Evolutionary conservation across 2,888 invertebrate genomes (phyloP).

Genomic region (Pilophorus perplexus): DNA sequence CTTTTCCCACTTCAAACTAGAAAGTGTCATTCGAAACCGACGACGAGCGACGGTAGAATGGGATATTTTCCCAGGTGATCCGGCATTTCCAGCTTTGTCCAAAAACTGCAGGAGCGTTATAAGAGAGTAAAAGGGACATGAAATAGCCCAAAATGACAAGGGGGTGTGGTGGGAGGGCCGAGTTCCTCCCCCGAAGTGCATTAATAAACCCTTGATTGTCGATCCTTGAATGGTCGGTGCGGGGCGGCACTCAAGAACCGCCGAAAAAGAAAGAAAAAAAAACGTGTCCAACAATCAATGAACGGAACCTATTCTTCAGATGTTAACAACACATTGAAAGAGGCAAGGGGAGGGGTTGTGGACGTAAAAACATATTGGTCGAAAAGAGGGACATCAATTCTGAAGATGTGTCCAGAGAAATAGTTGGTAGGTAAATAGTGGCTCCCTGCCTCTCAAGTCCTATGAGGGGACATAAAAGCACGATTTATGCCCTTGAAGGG

Average conservation of each 20-base stretch:
- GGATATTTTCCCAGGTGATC: slow-evolving; percentile 8
- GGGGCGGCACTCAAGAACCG: not conserved
- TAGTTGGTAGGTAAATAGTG: slow-evolving; percentile 16
- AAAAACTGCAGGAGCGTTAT: no score
- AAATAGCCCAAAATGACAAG: not conserved
- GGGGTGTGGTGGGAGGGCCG: slow-evolving; percentile 1
- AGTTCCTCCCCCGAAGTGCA: slow-evolving; percentile 5
- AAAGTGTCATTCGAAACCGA: no score
- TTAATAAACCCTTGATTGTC: slow-evolving; percentile 6
- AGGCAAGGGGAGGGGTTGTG: not conserved
- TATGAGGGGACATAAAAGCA: not conserved
- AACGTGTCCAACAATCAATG: slow-evolving; percentile 11
- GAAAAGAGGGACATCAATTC: slow-evolving; percentile 10
- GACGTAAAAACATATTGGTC: slow-evolving; percentile 12
- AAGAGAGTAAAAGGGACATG: not conserved
- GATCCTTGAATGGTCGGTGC: no score
- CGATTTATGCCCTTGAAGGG: slow-evolving; percentile 10
- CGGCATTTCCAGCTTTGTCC: not conserved
- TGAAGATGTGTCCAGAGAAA: slow-evolving; percentile 6
- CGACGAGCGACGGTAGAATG: no score
- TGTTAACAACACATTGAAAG: not conserved
- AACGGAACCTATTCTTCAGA: not conserved
- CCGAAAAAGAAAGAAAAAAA: slow-evolving; percentile 7
- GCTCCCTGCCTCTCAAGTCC: not conserved
- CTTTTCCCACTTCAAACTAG: no score